phyloP scores from a whole-genome alignment of 2,797 vertebrate genomes.

The Eospalax fontanierii region DNA sequence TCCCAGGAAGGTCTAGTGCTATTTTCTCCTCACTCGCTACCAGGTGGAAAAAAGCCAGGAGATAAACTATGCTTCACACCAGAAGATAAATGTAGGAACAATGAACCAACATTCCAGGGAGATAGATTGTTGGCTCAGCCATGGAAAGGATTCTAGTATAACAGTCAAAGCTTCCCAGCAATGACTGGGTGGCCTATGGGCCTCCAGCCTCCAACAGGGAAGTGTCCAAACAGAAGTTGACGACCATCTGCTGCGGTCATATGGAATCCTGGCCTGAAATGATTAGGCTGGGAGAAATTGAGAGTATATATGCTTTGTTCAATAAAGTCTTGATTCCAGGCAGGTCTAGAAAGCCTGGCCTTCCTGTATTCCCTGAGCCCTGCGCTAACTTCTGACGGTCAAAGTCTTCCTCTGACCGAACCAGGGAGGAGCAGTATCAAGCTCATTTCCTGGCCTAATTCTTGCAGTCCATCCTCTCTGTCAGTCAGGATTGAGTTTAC shows the following conservation, averaged over 20 bases:
- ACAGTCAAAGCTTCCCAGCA: neutral
- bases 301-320: neutral
- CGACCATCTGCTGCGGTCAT: slow-evolving; percentile 26
- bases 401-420: neutral
- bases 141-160: neutral
- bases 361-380: neutral
- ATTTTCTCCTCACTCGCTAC: neutral
- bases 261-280: neutral
- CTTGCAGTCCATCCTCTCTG: neutral
- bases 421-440: neutral
- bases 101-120: neutral
- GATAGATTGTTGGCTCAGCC: neutral
- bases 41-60: slow-evolving; percentile 17
- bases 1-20: neutral
- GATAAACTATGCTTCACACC: neutral
- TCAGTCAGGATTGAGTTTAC: neutral
- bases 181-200: neutral
- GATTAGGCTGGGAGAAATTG: neutral
- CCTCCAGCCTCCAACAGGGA: neutral
- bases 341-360: neutral
- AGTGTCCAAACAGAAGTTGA: neutral
- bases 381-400: neutral
- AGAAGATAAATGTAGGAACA: slow-evolving; percentile 30
- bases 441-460: neutral
- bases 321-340: neutral